Evolutionary conservation across 2,888 invertebrate species (phyloP).

Genomic region (Habrosyne pyritoides): DNA sequence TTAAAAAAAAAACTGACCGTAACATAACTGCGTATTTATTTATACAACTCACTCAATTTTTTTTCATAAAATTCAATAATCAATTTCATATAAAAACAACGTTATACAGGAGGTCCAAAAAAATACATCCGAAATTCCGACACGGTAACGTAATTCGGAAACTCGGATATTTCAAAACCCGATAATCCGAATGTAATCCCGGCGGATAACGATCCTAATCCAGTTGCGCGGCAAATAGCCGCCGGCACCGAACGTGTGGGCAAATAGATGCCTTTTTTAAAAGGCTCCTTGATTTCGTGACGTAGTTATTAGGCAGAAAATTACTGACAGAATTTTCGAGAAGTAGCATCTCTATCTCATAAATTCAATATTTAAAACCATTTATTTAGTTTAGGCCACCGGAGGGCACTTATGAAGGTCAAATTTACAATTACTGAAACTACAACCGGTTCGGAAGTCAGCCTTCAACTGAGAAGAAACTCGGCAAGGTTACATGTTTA

Average conservation of each 20-base stretch:
- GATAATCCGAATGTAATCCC: not conserved
- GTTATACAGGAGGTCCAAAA: not conserved
- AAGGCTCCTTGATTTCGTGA: not conserved
- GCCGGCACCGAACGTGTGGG: not conserved
- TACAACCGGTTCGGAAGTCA: too few species aligned
- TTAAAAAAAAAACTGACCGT: too few species aligned
- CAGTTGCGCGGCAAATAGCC: not conserved
- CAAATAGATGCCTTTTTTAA: not conserved
- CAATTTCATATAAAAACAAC: not conserved
- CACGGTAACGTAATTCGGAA: not conserved
- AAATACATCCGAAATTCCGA: not conserved
- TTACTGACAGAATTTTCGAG: not conserved
- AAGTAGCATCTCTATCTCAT: too few species aligned
- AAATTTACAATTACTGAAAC: too few species aligned
- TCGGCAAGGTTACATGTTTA: too few species aligned
- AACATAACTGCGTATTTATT: too few species aligned
- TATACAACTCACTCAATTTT: too few species aligned
- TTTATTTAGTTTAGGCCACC: too few species aligned
- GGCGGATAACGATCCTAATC: not conserved
- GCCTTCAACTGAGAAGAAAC: too few species aligned
- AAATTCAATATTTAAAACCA: too few species aligned
- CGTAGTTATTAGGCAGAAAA: not conserved
- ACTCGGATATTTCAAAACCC: constrained; percentile 1
- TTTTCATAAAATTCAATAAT: too few species aligned
- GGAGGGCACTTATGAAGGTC: too few species aligned